phyloP scores from a whole-genome alignment of 2,797 vertebrate genomes.

The Takifugu rubripes region DNA sequence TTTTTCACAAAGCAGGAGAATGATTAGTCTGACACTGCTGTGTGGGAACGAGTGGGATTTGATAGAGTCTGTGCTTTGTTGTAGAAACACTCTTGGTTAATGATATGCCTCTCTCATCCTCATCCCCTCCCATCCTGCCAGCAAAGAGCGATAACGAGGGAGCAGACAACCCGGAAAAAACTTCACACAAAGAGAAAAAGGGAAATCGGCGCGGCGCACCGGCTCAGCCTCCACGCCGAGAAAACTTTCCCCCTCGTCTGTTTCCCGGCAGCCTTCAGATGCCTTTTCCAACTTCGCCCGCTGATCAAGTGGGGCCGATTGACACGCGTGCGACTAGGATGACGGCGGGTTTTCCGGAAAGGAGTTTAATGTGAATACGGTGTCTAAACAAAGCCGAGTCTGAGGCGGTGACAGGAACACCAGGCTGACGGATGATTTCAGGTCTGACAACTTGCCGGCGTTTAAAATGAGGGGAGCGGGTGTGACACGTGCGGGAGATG shows the following conservation, averaged over 20 bases:
- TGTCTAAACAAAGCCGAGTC: slow-evolving; percentile 37
- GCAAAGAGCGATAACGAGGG: slow-evolving; percentile 62
- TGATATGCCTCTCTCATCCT: slow-evolving; percentile 64
- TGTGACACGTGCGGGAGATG: too few species aligned
- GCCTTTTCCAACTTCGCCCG: slow-evolving; percentile 45
- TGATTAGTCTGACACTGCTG: slow-evolving; percentile 49
- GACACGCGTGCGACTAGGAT: slow-evolving; percentile 34
- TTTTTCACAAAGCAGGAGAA: slow-evolving; percentile 43
- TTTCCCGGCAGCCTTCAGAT: slow-evolving; percentile 38
- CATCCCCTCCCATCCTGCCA: slow-evolving; percentile 39
- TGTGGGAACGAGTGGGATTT: slow-evolving; percentile 58
- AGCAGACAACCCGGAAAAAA: slow-evolving; percentile 56
- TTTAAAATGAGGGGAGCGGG: too few species aligned
- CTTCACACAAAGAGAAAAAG: slow-evolving; percentile 54
- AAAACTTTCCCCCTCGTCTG: slow-evolving; percentile 50
- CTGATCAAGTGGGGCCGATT: slow-evolving; percentile 54
- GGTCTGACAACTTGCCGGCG: neutral
- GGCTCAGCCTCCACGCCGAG: slow-evolving; percentile 39
- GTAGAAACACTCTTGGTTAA: slow-evolving; percentile 66
- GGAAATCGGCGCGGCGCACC: slow-evolving; percentile 45
- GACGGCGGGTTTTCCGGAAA: slow-evolving; percentile 29
- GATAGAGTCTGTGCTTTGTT: slow-evolving; percentile 64
- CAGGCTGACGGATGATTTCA: neutral
- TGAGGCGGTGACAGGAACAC: slow-evolving; percentile 22
- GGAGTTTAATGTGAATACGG: slow-evolving; percentile 38